These are phyloP conservation scores for Mesorhabditis spiculigera DNA, from an alignment of 2,888 invertebrate genomes.

Conservation along the genomic window DNA sequence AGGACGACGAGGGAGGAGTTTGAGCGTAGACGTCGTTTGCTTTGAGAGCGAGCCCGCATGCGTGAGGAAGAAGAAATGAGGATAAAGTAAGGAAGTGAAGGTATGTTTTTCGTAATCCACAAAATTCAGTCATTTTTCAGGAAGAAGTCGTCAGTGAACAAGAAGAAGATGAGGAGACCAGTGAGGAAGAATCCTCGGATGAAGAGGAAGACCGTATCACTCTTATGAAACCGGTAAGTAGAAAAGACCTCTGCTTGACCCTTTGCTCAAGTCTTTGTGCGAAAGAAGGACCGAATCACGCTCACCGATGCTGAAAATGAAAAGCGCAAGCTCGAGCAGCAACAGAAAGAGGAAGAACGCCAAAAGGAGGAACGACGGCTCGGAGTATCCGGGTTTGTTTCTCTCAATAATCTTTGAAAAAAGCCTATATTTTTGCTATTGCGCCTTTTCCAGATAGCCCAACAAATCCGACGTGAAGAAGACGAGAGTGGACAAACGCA, in stretches of 20 bases:
- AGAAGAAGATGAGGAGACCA: slow-evolving; percentile 37
- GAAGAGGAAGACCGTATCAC: slow-evolving; percentile 62
- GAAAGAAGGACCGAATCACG: slow-evolving; percentile 76
- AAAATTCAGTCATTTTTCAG: background rate
- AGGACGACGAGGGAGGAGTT: slow-evolving; percentile 26
- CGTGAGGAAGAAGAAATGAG: slow-evolving; percentile 13
- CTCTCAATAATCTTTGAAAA: too few species aligned
- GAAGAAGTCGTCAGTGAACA: slow-evolving; percentile 35
- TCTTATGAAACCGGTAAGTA: slow-evolving; percentile 62
- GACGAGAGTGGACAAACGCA: slow-evolving; percentile 70
- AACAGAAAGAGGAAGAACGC: slow-evolving; percentile 78
- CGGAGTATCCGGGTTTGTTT: slow-evolving; percentile 69
- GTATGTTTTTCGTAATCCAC: background rate
- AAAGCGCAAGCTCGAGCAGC: slow-evolving; percentile 77
- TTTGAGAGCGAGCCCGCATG: slow-evolving; percentile 22
- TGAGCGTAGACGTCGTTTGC: slow-evolving; percentile 24
- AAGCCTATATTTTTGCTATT: background rate
- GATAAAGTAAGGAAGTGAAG: slow-evolving; percentile 20
- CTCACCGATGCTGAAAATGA: slow-evolving; percentile 90
- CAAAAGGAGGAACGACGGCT: slow-evolving; percentile 82
- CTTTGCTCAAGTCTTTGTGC: slow-evolving; percentile 56
- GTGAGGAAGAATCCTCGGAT: slow-evolving; percentile 47
- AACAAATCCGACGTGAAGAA: slow-evolving; percentile 68
- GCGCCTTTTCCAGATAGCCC: slow-evolving; percentile 65
- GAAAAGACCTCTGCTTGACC: background rate